These are phyloP conservation scores for Lepilemur ruficaudatus DNA, from an alignment of 2,797 vertebrate species.

Conservation along the genomic window DNA sequence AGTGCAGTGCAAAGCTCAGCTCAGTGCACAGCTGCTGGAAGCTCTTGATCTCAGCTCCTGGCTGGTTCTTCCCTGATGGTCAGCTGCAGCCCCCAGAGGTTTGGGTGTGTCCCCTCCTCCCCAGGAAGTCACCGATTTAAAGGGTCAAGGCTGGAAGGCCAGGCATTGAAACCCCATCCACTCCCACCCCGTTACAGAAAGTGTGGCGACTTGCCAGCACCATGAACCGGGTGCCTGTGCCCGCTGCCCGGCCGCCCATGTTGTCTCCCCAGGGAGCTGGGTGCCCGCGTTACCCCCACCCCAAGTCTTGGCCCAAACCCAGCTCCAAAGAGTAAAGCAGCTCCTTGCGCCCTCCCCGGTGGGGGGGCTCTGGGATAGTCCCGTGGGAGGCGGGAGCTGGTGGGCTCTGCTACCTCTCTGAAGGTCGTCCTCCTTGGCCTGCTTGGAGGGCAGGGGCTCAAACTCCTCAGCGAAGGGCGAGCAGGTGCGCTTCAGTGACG, in stretches of 20 bases:
- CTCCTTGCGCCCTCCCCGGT: neutral
- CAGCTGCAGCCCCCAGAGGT: neutral
- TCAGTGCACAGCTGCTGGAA: neutral
- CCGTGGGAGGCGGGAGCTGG: rapidly evolving
- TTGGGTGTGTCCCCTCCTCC: neutral
- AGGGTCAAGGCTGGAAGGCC: neutral
- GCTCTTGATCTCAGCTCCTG: neutral
- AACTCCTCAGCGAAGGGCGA: constrained; percentile 88
- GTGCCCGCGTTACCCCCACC: neutral
- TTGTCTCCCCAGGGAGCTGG: neutral
- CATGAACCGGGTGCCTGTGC: neutral
- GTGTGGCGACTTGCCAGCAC: neutral
- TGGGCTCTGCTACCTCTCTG: constrained; percentile 89
- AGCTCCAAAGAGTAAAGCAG: neutral
- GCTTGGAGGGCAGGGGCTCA: constrained; percentile 87
- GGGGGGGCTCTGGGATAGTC: neutral
- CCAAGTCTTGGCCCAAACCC: neutral
- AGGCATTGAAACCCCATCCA: neutral
- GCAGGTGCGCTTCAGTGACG: constrained; percentile 89
- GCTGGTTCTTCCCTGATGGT: neutral
- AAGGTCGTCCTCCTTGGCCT: constrained; percentile 89
- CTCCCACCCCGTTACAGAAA: neutral
- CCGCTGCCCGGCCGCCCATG: neutral
- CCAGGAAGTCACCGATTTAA: neutral
- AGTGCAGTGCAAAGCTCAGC: neutral